phyloP scores from a whole-genome alignment of 2,113 vertebrate genomes.

The Hippocampus barbouri region DNA sequence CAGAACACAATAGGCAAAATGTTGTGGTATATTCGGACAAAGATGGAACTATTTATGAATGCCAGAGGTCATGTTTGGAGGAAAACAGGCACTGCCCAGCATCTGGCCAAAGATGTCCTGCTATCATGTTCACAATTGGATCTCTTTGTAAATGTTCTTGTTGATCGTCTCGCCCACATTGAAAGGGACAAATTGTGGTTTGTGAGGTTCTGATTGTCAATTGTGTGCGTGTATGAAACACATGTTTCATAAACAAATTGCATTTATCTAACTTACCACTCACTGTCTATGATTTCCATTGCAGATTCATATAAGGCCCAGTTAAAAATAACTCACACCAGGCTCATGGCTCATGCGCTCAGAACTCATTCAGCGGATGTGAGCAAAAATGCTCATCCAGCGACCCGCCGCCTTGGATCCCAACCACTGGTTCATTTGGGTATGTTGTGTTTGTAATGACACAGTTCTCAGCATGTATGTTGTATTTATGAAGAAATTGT shows the following conservation, averaged over 20 bases:
- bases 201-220: background rate
- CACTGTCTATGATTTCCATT: slow-evolving; percentile 5
- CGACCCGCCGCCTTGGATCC: slow-evolving; percentile 15
- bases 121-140: too few species aligned
- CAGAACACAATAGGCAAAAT: too few species aligned
- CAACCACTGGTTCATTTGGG: slow-evolving; percentile 69
- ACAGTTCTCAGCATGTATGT: background rate
- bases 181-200: background rate
- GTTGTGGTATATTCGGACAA: too few species aligned
- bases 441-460: slow-evolving; percentile 37
- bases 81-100: too few species aligned
- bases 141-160: background rate
- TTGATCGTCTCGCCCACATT: too few species aligned
- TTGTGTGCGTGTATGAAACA: background rate
- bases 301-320: slow-evolving; percentile 65
- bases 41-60: too few species aligned
- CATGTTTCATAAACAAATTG: background rate
- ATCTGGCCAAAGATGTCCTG: too few species aligned
- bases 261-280: background rate
- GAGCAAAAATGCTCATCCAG: slow-evolving; percentile 33
- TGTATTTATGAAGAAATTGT: background rate
- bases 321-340: slow-evolving; percentile 46
- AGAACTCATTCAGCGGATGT: slow-evolving; percentile 59
- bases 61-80: too few species aligned
- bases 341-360: slow-evolving; percentile 49